A percentile compares a stretch with the other conserved stretches of the same genome.
Evolutionary conservation across 1,140 invertebrate genomes (phyloP).

Genomic region (Sipha flava): DNA sequence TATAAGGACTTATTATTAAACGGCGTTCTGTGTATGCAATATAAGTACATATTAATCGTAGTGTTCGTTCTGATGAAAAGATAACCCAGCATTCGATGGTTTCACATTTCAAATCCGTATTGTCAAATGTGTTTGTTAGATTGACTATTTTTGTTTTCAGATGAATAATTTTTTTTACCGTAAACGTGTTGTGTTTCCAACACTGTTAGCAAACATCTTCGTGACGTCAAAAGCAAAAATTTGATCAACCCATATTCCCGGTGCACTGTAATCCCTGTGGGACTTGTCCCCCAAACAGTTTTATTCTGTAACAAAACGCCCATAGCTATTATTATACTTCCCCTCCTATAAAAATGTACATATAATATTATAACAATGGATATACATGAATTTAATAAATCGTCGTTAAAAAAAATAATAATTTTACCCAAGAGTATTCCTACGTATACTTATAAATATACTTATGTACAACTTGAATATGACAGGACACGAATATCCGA

Average conservation of each 20-base stretch:
- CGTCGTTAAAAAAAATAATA: not conserved
- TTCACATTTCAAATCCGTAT: not conserved
- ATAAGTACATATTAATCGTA: not conserved
- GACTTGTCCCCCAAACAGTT: slow-evolving; percentile 18
- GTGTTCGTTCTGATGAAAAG: not conserved
- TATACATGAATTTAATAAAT: not conserved
- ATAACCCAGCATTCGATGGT: not conserved
- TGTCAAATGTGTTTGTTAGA: not conserved
- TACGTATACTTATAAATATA: no score
- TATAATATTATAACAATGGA: not conserved
- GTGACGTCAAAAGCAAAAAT: slow-evolving; percentile 28
- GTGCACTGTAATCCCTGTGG: slow-evolving; percentile 12
- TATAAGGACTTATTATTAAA: not conserved
- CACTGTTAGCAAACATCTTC: slow-evolving; percentile 30
- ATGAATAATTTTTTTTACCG: not conserved
- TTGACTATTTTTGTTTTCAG: not conserved
- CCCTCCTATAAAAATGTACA: not conserved
- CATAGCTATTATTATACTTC: slow-evolving; percentile 6
- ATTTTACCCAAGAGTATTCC: slow-evolving; percentile 18
- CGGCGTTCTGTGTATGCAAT: slow-evolving; percentile 27
- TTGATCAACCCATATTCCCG: slow-evolving; percentile 22
- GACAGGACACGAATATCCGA: not conserved
- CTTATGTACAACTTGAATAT: not conserved
- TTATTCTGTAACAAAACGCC: slow-evolving; percentile 14
- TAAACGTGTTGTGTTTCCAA: slow-evolving; percentile 29